These are phyloP conservation scores for zebrafish (Danio rerio) DNA, from an alignment of 2,113 vertebrate genomes.

Conservation along the genomic window GRCz12tu NC_133176.1:53240501-53241000, in stretches of 20 bases:
- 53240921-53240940: not conserved
- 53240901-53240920: not conserved
- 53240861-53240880: constrained; percentile 91
- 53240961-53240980: too few species aligned
- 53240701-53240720: constrained; percentile 84
- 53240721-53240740: constrained; percentile 91
- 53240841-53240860: constrained; percentile 87
- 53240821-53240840: constrained; percentile 93
- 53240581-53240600: too few species aligned
- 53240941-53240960: not conserved
- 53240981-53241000: not conserved
- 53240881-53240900: constrained; percentile 70
- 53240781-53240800: constrained; percentile 86
- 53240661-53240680: too few species aligned
- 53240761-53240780: constrained; percentile 88
- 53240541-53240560: too few species aligned
- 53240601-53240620: too few species aligned
- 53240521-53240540: too few species aligned
- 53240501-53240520: too few species aligned
- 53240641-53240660: too few species aligned
- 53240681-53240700: too few species aligned
- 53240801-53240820: constrained; percentile 89
- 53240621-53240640: too few species aligned
- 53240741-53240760: constrained; percentile 85
- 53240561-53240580: too few species aligned